These are phyloP conservation scores for Agriopis leucophaearia DNA, from an alignment of 2,888 invertebrate species.

Conservation along the genomic window DNA sequence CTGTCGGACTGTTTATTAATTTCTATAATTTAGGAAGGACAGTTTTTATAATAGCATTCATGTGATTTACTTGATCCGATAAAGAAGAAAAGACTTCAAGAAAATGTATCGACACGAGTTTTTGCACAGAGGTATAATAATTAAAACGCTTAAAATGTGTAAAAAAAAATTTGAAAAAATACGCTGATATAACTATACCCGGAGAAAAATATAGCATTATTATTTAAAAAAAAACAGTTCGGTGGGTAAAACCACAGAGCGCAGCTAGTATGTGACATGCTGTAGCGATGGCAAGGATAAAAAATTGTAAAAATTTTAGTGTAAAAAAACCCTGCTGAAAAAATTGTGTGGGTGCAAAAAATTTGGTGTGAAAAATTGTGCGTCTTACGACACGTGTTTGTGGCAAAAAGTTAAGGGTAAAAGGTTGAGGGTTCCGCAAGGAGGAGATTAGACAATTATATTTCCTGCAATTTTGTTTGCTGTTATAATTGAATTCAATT, in stretches of 20 bases:
- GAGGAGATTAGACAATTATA: background rate
- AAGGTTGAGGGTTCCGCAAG: conserved; percentile 28
- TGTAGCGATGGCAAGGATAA: conserved; percentile 45
- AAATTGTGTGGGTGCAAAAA: conserved; percentile 40
- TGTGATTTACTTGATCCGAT: too few relatives aligned
- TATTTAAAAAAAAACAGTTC: too few relatives aligned
- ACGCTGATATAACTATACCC: too few relatives aligned
- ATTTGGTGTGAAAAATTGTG: conserved; percentile 46
- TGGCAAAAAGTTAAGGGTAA: conserved; percentile 15
- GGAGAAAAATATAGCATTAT: too few relatives aligned
- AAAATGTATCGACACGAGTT: too few relatives aligned
- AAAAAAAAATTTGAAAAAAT: too few relatives aligned
- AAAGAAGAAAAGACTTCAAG: too few relatives aligned
- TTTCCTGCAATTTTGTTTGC: background rate
- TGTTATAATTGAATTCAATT: background rate
- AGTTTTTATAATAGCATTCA: too few relatives aligned
- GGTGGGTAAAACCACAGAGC: background rate
- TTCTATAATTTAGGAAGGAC: too few relatives aligned
- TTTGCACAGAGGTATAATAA: too few relatives aligned
- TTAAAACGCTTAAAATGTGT: too few relatives aligned
- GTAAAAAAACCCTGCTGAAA: conserved; percentile 8
- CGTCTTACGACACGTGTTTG: conserved; percentile 46
- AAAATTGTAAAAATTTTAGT: background rate
- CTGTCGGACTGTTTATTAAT: too few relatives aligned
- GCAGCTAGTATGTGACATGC: background rate